Conservation (phyloP, 1,140 invertebrate genomes). For the Hydropsyche tenuis region DNA sequence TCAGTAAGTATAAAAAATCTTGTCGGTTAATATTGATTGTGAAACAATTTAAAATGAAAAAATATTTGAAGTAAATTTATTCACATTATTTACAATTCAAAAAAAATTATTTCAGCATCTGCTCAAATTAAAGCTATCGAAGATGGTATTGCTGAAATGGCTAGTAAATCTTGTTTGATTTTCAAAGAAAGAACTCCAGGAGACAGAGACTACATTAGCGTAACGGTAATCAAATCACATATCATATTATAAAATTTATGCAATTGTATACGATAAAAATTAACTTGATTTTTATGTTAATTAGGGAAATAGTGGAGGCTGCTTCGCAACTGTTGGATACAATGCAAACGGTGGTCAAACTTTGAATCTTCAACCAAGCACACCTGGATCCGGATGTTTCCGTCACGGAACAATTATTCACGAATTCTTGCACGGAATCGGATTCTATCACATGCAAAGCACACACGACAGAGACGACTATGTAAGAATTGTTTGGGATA, state of each 20-base stretch:
- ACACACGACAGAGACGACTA: slow-evolving; percentile 73
- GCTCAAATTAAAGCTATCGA: slow-evolving; percentile 17
- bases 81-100: neutral
- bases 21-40: too few relatives aligned
- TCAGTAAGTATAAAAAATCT: slow-evolving; percentile 21
- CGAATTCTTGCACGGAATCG: slow-evolving; percentile 72
- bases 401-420: slow-evolving; percentile 68
- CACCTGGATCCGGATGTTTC: slow-evolving; percentile 62
- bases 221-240: slow-evolving; percentile 1
- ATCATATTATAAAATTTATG: neutral
- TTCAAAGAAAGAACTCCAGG: slow-evolving; percentile 15
- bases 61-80: neutral
- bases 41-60: too few relatives aligned
- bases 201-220: neutral
- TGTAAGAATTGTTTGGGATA: slow-evolving; percentile 71
- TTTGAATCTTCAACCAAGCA: slow-evolving; percentile 60
- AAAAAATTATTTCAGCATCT: neutral
- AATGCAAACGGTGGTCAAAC: slow-evolving; percentile 59
- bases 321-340: slow-evolving; percentile 63
- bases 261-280: neutral
- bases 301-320: slow-evolving; percentile 61
- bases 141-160: slow-evolving; percentile 2
- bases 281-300: neutral
- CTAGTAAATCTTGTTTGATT: neutral
- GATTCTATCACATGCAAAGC: slow-evolving; percentile 78